Conservation (phyloP, 2,113 vertebrate genomes). For the Syrrhaptes paradoxus region DNA sequence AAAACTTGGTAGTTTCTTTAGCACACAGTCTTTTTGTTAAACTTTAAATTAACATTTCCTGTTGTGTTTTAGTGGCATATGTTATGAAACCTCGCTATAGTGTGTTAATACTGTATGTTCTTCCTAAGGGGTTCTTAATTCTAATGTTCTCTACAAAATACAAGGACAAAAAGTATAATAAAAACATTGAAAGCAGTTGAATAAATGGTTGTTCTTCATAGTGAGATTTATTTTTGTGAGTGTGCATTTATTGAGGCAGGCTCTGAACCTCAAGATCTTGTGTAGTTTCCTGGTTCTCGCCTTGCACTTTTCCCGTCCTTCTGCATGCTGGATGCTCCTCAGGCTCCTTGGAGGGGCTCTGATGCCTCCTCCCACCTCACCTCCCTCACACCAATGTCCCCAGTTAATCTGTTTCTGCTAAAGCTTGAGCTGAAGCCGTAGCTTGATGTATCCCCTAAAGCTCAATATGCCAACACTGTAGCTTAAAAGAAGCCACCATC, state of each 20-base stretch:
- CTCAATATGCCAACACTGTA: not conserved
- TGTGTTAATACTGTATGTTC: not conserved
- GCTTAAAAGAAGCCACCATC: not conserved
- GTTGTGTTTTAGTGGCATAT: not conserved
- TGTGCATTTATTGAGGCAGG: not conserved
- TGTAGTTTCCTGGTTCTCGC: not conserved
- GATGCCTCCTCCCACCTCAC: not conserved
- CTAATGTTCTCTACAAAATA: not conserved
- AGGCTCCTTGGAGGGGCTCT: not conserved
- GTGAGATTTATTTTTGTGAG: not conserved
- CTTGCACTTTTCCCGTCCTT: not conserved
- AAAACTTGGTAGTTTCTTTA: not conserved
- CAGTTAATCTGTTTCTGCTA: not conserved
- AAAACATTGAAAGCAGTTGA: not conserved
- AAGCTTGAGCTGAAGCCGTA: not conserved
- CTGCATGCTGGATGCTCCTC: not conserved
- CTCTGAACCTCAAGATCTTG: not conserved
- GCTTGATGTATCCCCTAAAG: not conserved
- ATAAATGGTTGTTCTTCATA: not conserved
- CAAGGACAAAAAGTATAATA: not conserved
- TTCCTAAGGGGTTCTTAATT: not conserved
- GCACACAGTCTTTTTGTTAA: not conserved
- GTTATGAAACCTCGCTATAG: not conserved
- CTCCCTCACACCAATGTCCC: not conserved
- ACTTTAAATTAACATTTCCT: not conserved